Evolutionary conservation across 2,113 vertebrate species (phyloP).

Genomic region (Chaenocephalus aceratus): DNA sequence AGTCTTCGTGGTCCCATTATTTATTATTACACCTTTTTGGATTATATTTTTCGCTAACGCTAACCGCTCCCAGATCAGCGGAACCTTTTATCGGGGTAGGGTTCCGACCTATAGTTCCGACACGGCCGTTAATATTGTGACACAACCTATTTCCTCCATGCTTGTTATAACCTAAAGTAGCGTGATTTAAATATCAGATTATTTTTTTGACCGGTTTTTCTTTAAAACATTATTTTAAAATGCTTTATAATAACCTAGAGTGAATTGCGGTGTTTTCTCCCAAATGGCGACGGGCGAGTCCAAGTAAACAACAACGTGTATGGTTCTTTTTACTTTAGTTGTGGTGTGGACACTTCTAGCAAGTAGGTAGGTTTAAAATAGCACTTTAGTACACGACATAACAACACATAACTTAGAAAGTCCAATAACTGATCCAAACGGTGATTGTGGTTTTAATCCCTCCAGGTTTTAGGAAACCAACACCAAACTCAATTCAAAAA

Average conservation of each 20-base stretch:
- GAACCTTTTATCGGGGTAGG: constrained; percentile 7
- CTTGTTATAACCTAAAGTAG: neutral
- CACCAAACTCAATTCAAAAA: neutral
- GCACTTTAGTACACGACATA: neutral
- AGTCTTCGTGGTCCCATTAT: too few relatives aligned
- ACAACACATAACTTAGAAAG: neutral
- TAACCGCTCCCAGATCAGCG: too few relatives aligned
- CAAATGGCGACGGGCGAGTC: neutral
- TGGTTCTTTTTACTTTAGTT: neutral
- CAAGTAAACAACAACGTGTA: neutral
- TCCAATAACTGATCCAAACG: neutral
- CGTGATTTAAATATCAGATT: neutral
- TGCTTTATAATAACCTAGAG: too few relatives aligned
- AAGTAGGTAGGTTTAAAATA: constrained; percentile 1
- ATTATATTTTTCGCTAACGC: too few relatives aligned
- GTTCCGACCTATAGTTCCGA: constrained; percentile 12
- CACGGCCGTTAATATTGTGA: constrained; percentile 25
- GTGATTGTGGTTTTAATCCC: neutral
- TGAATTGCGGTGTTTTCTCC: neutral
- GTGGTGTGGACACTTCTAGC: neutral
- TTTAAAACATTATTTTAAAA: too few relatives aligned
- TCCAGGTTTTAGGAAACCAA: neutral
- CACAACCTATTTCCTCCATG: constrained; percentile 1
- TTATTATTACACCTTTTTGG: too few relatives aligned
- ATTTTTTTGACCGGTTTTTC: too few relatives aligned